These are phyloP conservation scores for Muschampia plurimacula DNA, from an alignment of 2,888 invertebrate species.

Conservation along the genomic window DNA sequence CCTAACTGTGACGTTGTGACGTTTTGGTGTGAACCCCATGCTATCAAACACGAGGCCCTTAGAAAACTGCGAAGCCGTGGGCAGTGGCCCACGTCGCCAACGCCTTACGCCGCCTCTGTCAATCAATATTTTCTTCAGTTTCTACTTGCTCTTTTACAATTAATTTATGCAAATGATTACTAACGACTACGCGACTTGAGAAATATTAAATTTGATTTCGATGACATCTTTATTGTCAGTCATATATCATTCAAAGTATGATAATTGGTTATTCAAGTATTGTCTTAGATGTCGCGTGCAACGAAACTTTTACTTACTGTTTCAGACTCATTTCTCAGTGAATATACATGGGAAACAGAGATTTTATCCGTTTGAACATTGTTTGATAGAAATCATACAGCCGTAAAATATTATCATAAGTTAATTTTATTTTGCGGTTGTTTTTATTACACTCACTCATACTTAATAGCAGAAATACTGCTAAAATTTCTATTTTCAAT, in stretches of 20 bases:
- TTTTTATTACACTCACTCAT: not conserved
- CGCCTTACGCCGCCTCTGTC: too few relatives aligned
- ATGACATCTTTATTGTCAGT: not conserved
- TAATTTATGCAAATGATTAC: too few relatives aligned
- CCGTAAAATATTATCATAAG: not conserved
- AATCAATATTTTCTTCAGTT: too few relatives aligned
- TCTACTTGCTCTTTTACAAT: too few relatives aligned
- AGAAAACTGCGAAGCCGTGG: too few relatives aligned
- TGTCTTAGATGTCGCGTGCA: conserved; percentile 22
- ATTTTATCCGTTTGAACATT: conserved; percentile 34
- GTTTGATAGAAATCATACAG: conserved; percentile 31
- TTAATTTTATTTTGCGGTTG: not conserved
- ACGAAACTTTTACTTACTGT: conserved; percentile 31
- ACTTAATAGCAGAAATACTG: not conserved
- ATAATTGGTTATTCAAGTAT: conserved; percentile 13
- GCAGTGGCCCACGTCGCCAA: too few relatives aligned
- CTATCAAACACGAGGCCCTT: too few relatives aligned
- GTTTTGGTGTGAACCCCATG: too few relatives aligned
- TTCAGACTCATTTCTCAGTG: conserved; percentile 27
- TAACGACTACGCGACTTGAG: too few relatives aligned
- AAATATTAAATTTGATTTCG: not conserved
- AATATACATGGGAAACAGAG: conserved; percentile 28
- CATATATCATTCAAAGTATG: not conserved
- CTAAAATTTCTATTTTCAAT: not conserved
- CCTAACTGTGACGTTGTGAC: too few relatives aligned